Evolutionary conservation across 2,888 invertebrate species (phyloP), one percentile per base, ranked within the genome.

Genomic region (Napeogenes sylphis): DNA sequence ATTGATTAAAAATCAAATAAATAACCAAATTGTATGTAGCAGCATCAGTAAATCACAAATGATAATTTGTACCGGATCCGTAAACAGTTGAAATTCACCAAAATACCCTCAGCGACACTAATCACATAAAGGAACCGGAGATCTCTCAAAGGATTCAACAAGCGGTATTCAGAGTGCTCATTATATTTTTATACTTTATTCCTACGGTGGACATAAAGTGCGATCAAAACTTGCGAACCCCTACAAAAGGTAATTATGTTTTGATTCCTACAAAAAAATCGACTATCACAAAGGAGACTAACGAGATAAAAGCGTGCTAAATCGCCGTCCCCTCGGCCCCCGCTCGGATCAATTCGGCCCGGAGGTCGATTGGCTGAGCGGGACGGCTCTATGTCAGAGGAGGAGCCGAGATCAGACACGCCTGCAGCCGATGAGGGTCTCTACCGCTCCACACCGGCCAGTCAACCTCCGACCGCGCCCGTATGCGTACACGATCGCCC

Each of bases 221-320:
- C 89, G 89, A 90, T 88, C 90, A 87, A 86, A 90, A 88, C 88
- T 84, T 87, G 21, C 35, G 87, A 86, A 83, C 87, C 87, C 86
- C 86, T 89, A 90, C 90, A 90, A 90, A 90, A 89, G 90, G 90
- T 90, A 90, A 90, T 90, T 90, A 90, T 90, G 90, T 90, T 90
- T 90, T 90, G 90, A 90, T 90, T 90, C 85, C 83, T 87, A 87
- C 84, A 88, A 88, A 85, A 80, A 87, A 88, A 88, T 85, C 82
- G 84, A 87, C 88, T 82, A 88, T 89, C 90, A 90, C 90, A 90
- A 90, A 90, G 89, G 90, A 86, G 87, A 85, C 90, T 90, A 90
- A 90, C 90, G 90, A 90, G 90, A 90, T 90, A 90, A 90, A 87
- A 90, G 90, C 88, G 90, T 90, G 90, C 90, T 90, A 90, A 90